Evolutionary conservation across 2,888 invertebrate genomes (phyloP).

Genomic region (Scaptomyza flava): DNA sequence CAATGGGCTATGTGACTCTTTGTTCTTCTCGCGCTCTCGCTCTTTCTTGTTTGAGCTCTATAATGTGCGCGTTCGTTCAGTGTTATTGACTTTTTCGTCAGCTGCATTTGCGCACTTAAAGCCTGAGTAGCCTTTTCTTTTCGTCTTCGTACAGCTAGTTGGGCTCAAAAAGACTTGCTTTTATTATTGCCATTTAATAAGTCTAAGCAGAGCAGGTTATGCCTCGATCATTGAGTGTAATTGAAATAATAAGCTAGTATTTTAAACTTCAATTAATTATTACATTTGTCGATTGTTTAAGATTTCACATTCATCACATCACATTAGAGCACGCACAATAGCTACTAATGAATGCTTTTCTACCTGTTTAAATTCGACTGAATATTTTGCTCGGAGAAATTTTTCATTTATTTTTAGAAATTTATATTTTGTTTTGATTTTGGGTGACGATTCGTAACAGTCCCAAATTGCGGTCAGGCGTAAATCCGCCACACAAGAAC

Average conservation of each 20-base stretch:
- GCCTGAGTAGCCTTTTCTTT: conserved; percentile 20
- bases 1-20: conserved; percentile 7
- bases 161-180: conserved; percentile 26
- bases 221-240: not conserved
- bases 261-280: not conserved
- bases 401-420: conserved; percentile 47
- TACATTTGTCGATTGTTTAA: not conserved
- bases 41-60: conserved; percentile 28
- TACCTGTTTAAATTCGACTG: conserved; percentile 27
- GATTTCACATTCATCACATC: not conserved
- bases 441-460: conserved; percentile 50
- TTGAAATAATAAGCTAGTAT: not conserved
- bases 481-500: conserved; percentile 48
- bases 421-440: conserved; percentile 29
- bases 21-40: conserved; percentile 1
- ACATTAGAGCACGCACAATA: conserved; percentile 28
- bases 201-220: not conserved
- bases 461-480: conserved; percentile 54
- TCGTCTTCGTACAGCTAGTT: conserved; percentile 20
- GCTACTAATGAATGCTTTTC: conserved; percentile 25
- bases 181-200: conserved; percentile 14
- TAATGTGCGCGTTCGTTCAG: conserved; percentile 42
- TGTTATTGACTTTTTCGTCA: conserved; percentile 28
- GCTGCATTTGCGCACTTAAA: conserved; percentile 70
- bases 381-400: conserved; percentile 23